Conservation (phyloP, 2,888 invertebrate species). For the Andrena praecox region DNA sequence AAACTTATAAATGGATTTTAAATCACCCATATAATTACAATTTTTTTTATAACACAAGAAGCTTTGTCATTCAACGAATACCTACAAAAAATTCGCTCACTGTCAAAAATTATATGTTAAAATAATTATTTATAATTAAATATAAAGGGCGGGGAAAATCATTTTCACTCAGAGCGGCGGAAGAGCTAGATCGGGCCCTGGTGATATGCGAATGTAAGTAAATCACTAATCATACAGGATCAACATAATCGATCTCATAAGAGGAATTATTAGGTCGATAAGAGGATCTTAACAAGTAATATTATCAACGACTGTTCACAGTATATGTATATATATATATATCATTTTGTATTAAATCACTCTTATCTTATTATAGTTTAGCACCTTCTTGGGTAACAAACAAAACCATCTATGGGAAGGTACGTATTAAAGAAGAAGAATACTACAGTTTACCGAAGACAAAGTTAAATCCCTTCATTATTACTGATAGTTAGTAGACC, state of each 20-base stretch:
- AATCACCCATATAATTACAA: no score
- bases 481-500: conserved; percentile 9
- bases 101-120: no score
- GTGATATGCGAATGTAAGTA: conserved; percentile 21
- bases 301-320: conserved; percentile 39
- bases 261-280: conserved; percentile 38
- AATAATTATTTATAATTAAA: no score
- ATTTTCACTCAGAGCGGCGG: no score
- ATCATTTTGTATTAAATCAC: conserved; percentile 56
- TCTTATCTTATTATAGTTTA: conserved; percentile 64
- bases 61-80: no score
- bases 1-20: no score
- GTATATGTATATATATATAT: conserved; percentile 35
- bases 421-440: conserved; percentile 16
- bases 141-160: no score
- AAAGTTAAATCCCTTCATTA: conserved; percentile 20
- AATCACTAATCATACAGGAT: conserved; percentile 43
- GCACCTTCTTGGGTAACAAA: conserved; percentile 60
- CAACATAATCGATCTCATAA: conserved; percentile 49
- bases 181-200: no score
- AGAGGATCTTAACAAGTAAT: conserved; percentile 56
- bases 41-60: no score
- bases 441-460: conserved; percentile 33
- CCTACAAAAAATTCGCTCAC: no score
- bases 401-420: conserved; percentile 30